phyloP scores from a whole-genome alignment of 2,888 invertebrate species.

The Toxonevra muliebris region DNA sequence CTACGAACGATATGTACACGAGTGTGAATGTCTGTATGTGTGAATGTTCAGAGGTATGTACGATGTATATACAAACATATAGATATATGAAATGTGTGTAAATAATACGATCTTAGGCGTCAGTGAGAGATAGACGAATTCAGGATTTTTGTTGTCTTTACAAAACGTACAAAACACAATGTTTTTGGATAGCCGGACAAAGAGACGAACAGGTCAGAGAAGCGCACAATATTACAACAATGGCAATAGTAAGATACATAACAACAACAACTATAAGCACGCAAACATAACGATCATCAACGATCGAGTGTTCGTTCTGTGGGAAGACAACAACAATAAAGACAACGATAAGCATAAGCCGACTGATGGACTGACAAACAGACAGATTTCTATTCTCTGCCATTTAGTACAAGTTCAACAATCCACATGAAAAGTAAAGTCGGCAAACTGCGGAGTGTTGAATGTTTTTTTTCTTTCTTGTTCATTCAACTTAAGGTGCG shows the following conservation, averaged over 20 bases:
- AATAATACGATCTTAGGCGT: constrained; percentile 9
- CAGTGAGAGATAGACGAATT: not conserved
- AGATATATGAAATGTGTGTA: constrained; percentile 16
- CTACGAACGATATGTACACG: not conserved
- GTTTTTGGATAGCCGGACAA: no score
- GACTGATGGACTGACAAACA: constrained; percentile 3
- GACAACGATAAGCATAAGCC: constrained; percentile 15
- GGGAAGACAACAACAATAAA: constrained; percentile 9
- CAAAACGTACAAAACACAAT: constrained; percentile 4
- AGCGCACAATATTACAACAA: constrained; percentile 2
- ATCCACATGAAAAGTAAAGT: constrained; percentile 40
- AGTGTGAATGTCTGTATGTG: constrained; percentile 1
- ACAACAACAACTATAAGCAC: not conserved
- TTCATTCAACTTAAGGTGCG: not conserved
- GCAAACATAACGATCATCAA: not conserved
- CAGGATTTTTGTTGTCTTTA: constrained; percentile 22
- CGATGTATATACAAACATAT: constrained; percentile 13
- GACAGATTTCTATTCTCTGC: constrained; percentile 7
- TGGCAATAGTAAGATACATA: constrained; percentile 1
- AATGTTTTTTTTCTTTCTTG: not conserved
- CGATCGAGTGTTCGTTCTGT: not conserved
- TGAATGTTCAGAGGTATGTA: not conserved
- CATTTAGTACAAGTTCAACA: constrained; percentile 43
- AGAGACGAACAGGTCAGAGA: no score
- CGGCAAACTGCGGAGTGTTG: no score